Evolutionary conservation across 1,140 invertebrate genomes (phyloP).

Genomic region (Cyclargus thomasi): DNA sequence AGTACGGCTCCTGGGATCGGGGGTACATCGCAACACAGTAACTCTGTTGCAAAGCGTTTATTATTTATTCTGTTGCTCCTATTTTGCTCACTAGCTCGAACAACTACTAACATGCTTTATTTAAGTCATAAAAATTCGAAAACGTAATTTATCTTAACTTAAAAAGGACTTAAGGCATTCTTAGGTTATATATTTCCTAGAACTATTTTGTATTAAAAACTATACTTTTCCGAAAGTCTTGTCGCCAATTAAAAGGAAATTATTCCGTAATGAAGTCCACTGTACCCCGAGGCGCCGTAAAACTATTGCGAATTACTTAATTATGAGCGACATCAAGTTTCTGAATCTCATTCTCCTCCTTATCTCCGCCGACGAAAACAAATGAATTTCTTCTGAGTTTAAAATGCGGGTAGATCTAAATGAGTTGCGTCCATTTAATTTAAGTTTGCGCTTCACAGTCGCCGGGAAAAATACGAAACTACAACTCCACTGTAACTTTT

Average conservation of each 20-base stretch:
- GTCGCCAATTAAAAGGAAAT: neutral
- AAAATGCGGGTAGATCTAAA: neutral
- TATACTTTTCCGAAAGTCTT: no score
- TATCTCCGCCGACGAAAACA: neutral
- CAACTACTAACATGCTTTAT: no score
- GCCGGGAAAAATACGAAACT: neutral
- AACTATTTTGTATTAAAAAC: no score
- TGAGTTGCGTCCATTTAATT: slow-evolving; percentile 13
- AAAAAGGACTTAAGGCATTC: no score
- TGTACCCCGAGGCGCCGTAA: neutral
- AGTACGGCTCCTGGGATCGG: no score
- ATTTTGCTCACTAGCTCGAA: neutral
- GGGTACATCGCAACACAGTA: neutral
- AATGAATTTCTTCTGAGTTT: slow-evolving; percentile 1
- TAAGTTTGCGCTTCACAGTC: neutral
- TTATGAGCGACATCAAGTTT: neutral
- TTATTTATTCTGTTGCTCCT: neutral
- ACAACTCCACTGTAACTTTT: slow-evolving; percentile 2
- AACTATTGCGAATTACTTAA: neutral
- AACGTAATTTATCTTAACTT: no score
- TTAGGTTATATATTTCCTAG: no score
- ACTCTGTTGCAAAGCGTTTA: neutral
- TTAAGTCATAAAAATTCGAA: no score
- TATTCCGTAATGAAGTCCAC: neutral
- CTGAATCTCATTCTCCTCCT: neutral